Conservation (phyloP, 1,140 invertebrate genomes). For the Drosophila parvula region DNA sequence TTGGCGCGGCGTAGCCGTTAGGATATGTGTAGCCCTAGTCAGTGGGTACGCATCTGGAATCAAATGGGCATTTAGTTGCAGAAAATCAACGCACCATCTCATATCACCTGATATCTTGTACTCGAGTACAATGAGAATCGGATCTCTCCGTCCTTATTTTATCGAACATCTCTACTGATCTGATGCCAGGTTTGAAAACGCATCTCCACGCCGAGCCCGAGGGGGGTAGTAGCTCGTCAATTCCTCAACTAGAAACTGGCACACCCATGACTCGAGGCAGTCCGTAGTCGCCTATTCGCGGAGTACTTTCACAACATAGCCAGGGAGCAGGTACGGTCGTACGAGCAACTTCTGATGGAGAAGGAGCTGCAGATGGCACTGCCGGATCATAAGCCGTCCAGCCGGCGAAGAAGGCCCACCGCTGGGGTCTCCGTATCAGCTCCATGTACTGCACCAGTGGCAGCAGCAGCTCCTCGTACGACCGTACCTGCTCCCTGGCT, state of each 20-base stretch:
- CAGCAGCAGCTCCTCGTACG: conserved; percentile 89
- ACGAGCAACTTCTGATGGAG: conserved; percentile 89
- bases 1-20: neutral
- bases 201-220: no score
- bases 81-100: neutral
- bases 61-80: neutral
- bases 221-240: no score
- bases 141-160: no score
- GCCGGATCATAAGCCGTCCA: conserved; percentile 93
- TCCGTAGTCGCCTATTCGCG: no score
- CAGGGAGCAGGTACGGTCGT: conserved; percentile 89
- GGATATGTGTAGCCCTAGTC: neutral
- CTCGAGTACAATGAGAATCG: no score
- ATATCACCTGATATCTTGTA: neutral
- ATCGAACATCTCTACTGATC: no score
- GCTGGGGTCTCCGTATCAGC: conserved; percentile 85
- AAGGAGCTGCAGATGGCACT: no score
- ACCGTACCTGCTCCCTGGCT: conserved; percentile 89
- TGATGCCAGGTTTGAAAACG: no score
- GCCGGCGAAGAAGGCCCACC: conserved; percentile 90
- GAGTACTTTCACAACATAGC: conserved; percentile 95
- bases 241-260: no score
- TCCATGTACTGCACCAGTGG: conserved; percentile 85
- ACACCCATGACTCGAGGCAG: no score
- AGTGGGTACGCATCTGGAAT: neutral